These are phyloP conservation scores for Tupaia chinensis DNA, from an alignment of 2,113 vertebrate species.

Conservation along the genomic window DNA sequence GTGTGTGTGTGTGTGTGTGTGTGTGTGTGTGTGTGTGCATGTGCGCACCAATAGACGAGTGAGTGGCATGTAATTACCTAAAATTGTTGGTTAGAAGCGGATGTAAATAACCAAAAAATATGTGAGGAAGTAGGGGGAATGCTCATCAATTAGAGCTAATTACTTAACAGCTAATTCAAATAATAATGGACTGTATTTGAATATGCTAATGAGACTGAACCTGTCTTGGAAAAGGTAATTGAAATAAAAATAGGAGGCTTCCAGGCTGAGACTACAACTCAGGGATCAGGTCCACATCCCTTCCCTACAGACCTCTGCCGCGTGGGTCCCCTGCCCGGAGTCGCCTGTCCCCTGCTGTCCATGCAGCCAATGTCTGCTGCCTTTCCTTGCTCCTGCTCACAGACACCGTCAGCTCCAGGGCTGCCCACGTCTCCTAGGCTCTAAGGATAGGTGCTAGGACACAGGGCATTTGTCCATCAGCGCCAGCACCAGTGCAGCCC, in stretches of 20 bases:
- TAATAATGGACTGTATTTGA: constrained; percentile 87
- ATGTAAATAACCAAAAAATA: constrained; percentile 91
- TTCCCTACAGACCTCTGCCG: background rate
- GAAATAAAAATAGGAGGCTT: constrained; percentile 76
- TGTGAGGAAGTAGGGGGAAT: constrained; percentile 83
- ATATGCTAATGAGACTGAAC: constrained; percentile 87
- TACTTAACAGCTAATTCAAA: constrained; percentile 92
- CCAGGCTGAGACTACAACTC: background rate
- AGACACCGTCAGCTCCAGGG: background rate
- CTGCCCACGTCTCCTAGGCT: background rate
- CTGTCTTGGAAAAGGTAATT: constrained; percentile 83
- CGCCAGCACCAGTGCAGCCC: too few relatives aligned
- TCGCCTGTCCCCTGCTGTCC: accelerated
- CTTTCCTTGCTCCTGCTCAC: background rate
- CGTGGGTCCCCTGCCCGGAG: accelerated
- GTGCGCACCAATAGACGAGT: constrained; percentile 86
- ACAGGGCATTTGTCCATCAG: background rate
- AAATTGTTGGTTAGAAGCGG: constrained; percentile 89
- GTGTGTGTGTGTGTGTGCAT: accelerated
- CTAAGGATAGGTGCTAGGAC: background rate
- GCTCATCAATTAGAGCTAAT: constrained; percentile 89
- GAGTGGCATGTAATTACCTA: constrained; percentile 89
- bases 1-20: constrained; percentile 40
- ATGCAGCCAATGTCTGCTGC: accelerated
- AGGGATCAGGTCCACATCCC: accelerated